These are phyloP conservation scores for Achlya flavicornis DNA, from an alignment of 2,888 invertebrate genomes.

Conservation along the genomic window DNA sequence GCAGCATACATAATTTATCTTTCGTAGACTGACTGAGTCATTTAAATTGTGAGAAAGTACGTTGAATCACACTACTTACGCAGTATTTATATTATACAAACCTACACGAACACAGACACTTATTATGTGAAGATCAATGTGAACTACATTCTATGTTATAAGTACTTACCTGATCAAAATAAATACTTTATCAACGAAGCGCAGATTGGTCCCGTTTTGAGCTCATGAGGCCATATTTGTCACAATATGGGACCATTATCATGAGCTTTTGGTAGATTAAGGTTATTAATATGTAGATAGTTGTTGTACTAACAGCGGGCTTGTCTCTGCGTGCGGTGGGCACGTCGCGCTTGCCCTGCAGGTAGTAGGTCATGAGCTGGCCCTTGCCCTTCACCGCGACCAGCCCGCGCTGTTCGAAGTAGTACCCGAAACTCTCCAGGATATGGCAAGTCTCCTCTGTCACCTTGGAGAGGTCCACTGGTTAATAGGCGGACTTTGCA, in stretches of 20 bases:
- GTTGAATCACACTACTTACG: no score
- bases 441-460: slow-evolving; percentile 97
- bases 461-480: slow-evolving; percentile 87
- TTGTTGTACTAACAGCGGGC: slow-evolving; percentile 45
- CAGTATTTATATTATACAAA: no score
- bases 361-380: slow-evolving; percentile 96
- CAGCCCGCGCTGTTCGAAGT: slow-evolving; percentile 96
- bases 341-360: slow-evolving; percentile 84
- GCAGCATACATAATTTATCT: no score
- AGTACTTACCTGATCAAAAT: no score
- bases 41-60: no score
- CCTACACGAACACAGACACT: no score
- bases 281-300: slow-evolving; percentile 14
- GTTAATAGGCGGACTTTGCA: not conserved
- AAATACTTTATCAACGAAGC: not conserved
- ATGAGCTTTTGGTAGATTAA: slow-evolving; percentile 29
- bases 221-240: slow-evolving; percentile 31
- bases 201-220: not conserved
- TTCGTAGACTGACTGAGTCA: no score
- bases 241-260: slow-evolving; percentile 26
- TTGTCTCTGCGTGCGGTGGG: slow-evolving; percentile 35
- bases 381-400: slow-evolving; percentile 99
- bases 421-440: slow-evolving; percentile 94
- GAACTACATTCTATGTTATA: no score
- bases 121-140: no score